Evolutionary conservation across 2,797 vertebrate species (phyloP), one percentile per base, ranked within the genome.

Genomic region (Choloepus didactylus): DNA sequence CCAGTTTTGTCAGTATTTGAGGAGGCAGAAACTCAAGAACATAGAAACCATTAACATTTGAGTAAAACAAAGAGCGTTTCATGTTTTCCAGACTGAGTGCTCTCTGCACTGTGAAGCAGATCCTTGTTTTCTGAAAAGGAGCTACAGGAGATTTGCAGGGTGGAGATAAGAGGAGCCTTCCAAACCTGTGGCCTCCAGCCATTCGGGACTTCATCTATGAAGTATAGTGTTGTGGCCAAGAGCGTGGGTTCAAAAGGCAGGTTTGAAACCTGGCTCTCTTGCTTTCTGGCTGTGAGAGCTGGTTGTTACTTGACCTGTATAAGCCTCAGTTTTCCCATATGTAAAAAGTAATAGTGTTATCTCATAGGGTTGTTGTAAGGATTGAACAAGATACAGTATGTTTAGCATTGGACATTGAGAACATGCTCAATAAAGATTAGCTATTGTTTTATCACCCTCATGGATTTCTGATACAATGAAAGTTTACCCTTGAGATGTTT

Each of bases 31-130:
- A 62, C 25, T 19, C n/a, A 25, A 92, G 38, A 82, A 56, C 60
- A 64, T 2, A 91, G 84, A 75, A 89, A 84, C 49, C 46, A 64
- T 29, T 49, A 29, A 27, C 15, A 10, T 25, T 16, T 56, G 64
- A 80, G 49, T 56, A 70, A 84, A 60, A 85, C 44, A 92, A 79
- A 69, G 67, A 66, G 64, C 1, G 0, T 51, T 54, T 49, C 54
- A 9, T 27, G 60, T 66, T 95, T 93, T 89, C 25, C 49, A n/a
- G 41, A 67, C 60, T 51, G 49, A 62, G 64, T 3, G 6, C 5
- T 56, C 51, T 60, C 0, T 16, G 21, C 0, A 1, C 0, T 0
- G 25, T 21, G 2, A 0, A 77, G 70, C 41, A 69, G 83, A 70
- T 31, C 54, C 49, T 89, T 56, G 41, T 84, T 69, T 87, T 66